phyloP scores from a whole-genome alignment of 2,113 vertebrate species.

The Pseudorectes ferrugineus region DNA sequence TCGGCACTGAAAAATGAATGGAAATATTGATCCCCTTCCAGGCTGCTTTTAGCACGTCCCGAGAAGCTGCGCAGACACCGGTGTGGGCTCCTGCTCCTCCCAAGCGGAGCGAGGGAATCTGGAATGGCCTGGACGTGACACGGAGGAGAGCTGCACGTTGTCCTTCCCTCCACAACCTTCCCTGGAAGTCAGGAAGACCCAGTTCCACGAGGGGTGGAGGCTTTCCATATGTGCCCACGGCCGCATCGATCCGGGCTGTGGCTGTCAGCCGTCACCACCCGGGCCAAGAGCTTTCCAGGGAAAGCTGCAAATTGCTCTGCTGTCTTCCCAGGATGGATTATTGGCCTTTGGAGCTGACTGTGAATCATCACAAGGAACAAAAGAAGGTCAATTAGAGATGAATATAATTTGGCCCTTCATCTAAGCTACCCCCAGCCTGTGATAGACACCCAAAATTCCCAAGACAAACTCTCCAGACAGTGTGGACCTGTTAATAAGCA shows the following conservation, averaged over 20 bases:
- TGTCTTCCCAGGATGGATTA: not conserved
- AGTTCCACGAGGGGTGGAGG: not conserved
- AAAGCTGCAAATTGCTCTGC: not conserved
- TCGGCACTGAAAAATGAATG: not conserved
- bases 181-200: not conserved
- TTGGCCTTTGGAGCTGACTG: not conserved
- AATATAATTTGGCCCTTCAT: not conserved
- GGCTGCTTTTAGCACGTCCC: not conserved
- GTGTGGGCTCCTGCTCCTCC: not conserved
- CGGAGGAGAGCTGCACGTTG: not conserved
- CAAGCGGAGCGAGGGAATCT: fast-evolving
- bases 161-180: not conserved
- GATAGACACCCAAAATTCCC: not conserved
- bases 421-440: not conserved
- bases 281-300: not conserved
- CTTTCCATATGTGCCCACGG: fast-evolving
- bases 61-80: fast-evolving
- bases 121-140: not conserved
- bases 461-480: not conserved
- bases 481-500: not conserved
- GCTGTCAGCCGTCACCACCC: fast-evolving
- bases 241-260: fast-evolving
- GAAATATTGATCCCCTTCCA: not conserved
- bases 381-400: fast-evolving
- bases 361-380: not conserved